Conservation (phyloP, 1,140 invertebrate genomes). For the Aphidius ervi region DNA sequence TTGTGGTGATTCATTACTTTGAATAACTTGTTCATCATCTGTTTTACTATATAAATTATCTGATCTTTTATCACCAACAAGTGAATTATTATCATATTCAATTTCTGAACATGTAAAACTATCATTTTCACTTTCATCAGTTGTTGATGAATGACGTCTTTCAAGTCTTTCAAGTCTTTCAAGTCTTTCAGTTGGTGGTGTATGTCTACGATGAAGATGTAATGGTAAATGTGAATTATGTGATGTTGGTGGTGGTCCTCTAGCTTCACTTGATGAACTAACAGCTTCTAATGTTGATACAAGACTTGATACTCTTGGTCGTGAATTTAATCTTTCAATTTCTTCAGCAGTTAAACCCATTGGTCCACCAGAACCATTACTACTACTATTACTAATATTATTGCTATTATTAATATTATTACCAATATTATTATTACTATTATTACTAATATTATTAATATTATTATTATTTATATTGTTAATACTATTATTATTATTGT, state of each 20-base stretch:
- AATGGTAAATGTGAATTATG: slow-evolving; percentile 55
- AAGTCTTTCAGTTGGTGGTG: slow-evolving; percentile 61
- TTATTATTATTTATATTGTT: too few species aligned
- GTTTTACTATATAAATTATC: slow-evolving; percentile 70
- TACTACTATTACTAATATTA: slow-evolving; percentile 44
- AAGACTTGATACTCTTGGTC: slow-evolving; percentile 80
- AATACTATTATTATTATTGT: too few species aligned
- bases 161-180: slow-evolving; percentile 60
- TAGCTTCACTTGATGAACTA: slow-evolving; percentile 85
- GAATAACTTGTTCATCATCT: slow-evolving; percentile 54
- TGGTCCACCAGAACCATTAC: slow-evolving; percentile 55
- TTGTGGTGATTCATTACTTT: slow-evolving; percentile 44
- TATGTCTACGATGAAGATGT: slow-evolving; percentile 61
- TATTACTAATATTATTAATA: too few species aligned
- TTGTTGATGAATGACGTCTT: slow-evolving; percentile 75
- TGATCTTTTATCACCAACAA: slow-evolving; percentile 70
- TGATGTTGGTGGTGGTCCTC: slow-evolving; percentile 59
- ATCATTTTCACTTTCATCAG: slow-evolving; percentile 93
- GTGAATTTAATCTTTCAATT: slow-evolving; percentile 83
- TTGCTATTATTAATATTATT: slow-evolving; percentile 55
- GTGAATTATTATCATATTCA: slow-evolving; percentile 88
- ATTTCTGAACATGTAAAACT: slow-evolving; percentile 98
- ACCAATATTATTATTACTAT: slow-evolving; percentile 17
- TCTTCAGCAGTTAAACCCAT: slow-evolving; percentile 89
- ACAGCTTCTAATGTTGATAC: slow-evolving; percentile 90